A percentile compares a stretch with the other conserved stretches of the same genome.
phyloP scores from a whole-genome alignment of 2,888 invertebrate genomes.

The Epirrita christyi region DNA sequence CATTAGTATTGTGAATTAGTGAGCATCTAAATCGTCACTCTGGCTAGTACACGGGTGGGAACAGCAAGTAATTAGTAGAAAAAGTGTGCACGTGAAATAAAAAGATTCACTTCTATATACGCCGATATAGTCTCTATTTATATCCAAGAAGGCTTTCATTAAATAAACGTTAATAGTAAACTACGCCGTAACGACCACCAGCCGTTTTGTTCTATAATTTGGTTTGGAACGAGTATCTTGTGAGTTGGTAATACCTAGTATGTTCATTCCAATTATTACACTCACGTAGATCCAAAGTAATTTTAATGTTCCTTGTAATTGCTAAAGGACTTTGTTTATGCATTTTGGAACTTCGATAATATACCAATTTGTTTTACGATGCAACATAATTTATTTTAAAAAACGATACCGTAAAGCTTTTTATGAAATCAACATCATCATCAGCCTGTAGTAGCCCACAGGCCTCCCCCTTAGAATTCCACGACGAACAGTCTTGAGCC shows the following conservation, averaged over 20 bases:
- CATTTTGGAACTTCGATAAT: background rate
- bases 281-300: background rate
- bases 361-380: too few species aligned
- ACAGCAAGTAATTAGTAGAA: too few species aligned
- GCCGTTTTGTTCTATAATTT: slow-evolving; percentile 9
- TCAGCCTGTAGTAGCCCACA: too few species aligned
- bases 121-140: background rate
- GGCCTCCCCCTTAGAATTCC: too few species aligned
- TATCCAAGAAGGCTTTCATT: slow-evolving; percentile 10
- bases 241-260: background rate
- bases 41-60: too few species aligned
- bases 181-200: slow-evolving; percentile 1
- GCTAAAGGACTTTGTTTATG: background rate
- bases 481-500: too few species aligned
- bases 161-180: slow-evolving; percentile 10
- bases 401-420: too few species aligned
- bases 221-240: slow-evolving; percentile 1
- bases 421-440: too few species aligned
- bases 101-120: slow-evolving; percentile 1
- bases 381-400: too few species aligned
- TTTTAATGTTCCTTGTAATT: background rate
- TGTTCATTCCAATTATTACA: slow-evolving; percentile 9
- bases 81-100: too few species aligned
- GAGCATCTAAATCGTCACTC: too few species aligned
- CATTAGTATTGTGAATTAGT: too few species aligned